Conservation (phyloP, 2,888 invertebrate species). For the Epinotia nisella region DNA sequence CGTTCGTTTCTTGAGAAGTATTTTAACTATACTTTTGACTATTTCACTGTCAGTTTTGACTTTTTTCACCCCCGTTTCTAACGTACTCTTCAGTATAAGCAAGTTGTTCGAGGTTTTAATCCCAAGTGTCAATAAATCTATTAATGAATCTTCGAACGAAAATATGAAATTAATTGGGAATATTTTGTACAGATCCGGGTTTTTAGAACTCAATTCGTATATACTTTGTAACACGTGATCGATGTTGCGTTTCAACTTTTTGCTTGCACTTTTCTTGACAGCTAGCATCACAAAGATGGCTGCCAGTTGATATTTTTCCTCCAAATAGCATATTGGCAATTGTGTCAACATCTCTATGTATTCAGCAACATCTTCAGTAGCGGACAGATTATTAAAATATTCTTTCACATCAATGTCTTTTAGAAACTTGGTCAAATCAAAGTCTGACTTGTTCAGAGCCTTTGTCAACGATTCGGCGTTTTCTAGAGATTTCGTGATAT, state of each 20-base stretch:
- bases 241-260: conserved; percentile 65
- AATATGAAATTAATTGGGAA: conserved; percentile 71
- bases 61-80: conserved; percentile 75
- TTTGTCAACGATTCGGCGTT: conserved; percentile 65
- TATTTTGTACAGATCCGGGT: conserved; percentile 75
- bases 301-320: conserved; percentile 73
- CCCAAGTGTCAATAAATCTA: conserved; percentile 69
- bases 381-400: conserved; percentile 57
- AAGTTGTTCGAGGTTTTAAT: conserved; percentile 67
- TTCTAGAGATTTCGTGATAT: conserved; percentile 64
- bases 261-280: conserved; percentile 68
- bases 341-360: conserved; percentile 66
- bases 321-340: conserved; percentile 69
- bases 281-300: conserved; percentile 68
- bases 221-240: conserved; percentile 68
- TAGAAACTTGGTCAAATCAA: conserved; percentile 61
- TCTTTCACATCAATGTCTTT: conserved; percentile 59
- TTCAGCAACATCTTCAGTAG: conserved; percentile 55
- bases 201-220: conserved; percentile 71
- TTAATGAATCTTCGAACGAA: conserved; percentile 63
- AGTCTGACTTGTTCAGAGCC: conserved; percentile 63
- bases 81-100: conserved; percentile 64
- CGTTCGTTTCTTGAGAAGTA: conserved; percentile 63
- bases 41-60: conserved; percentile 70
- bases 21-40: conserved; percentile 70